phyloP scores from a whole-genome alignment of 2,113 vertebrate species.

The Coreoperca whiteheadi region DNA sequence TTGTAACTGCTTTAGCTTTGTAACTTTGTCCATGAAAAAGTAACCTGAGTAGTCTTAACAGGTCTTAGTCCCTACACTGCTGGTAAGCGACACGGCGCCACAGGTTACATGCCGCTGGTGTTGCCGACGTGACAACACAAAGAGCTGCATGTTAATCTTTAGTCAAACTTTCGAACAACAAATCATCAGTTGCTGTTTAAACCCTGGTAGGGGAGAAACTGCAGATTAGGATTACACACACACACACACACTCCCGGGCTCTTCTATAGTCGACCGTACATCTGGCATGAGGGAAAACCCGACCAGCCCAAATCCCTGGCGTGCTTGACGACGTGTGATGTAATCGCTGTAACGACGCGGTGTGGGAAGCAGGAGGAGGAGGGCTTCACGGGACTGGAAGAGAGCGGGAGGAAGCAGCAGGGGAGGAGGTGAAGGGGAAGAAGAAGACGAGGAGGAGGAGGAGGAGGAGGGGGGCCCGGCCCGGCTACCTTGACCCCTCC shows the following conservation, averaged over 20 bases:
- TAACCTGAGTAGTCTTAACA: not conserved
- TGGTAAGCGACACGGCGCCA: no score
- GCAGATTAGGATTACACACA: constrained; percentile 35
- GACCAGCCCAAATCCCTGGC: constrained; percentile 31
- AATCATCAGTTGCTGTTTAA: not conserved
- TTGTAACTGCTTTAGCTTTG: not conserved
- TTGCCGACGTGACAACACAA: not conserved
- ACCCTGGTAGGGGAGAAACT: not conserved
- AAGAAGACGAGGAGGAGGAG: constrained; percentile 17
- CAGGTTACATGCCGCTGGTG: no score
- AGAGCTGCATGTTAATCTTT: not conserved
- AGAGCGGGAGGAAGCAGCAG: constrained; percentile 26
- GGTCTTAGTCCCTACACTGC: not conserved
- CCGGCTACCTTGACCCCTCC: constrained; percentile 60
- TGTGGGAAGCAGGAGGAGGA: constrained; percentile 45
- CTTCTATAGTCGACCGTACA: not conserved
- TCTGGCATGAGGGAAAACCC: constrained; percentile 44
- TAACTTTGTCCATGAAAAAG: not conserved
- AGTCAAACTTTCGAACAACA: not conserved
- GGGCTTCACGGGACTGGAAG: not conserved
- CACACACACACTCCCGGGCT: not conserved
- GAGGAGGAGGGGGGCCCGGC: constrained; percentile 16
- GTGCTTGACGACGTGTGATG: constrained; percentile 80
- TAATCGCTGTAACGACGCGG: constrained; percentile 82
- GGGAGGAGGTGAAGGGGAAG: constrained; percentile 27